These are phyloP conservation scores for Callyntrura guangdongensis DNA, from an alignment of 2,888 invertebrate genomes.

Conservation along the genomic window DNA sequence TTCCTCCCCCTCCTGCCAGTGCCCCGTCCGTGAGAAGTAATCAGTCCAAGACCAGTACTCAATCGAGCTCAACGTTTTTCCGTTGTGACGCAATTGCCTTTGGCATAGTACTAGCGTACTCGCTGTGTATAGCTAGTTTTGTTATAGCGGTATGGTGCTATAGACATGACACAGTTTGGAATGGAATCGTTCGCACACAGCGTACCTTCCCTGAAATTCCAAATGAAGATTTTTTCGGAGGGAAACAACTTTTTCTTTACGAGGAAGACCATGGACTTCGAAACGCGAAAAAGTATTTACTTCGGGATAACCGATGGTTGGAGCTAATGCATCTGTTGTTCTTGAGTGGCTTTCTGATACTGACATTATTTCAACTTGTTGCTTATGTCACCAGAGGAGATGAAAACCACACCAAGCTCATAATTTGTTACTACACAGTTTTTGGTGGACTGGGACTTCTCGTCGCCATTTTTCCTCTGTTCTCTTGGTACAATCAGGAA, in stretches of 20 bases:
- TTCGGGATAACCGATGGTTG: conserved; percentile 57
- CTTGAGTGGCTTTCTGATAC: conserved; percentile 47
- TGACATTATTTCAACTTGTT: conserved; percentile 50
- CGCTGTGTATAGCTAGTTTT: background rate
- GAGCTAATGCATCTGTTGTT: conserved; percentile 52
- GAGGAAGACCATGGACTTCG: conserved; percentile 1
- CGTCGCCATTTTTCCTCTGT: conserved; percentile 42
- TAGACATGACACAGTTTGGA: conserved; percentile 52
- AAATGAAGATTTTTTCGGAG: conserved; percentile 44
- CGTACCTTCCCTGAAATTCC: background rate
- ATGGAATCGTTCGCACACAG: conserved; percentile 7
- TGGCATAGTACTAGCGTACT: background rate
- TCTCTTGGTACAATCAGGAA: conserved; percentile 28
- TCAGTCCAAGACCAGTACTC: background rate
- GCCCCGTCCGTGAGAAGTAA: background rate
- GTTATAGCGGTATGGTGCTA: conserved; percentile 33
- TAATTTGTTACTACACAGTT: conserved; percentile 43
- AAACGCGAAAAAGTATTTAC: conserved; percentile 35
- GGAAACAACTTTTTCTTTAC: conserved; percentile 31
- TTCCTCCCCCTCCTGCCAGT: background rate
- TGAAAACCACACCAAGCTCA: conserved; percentile 32
- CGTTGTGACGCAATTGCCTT: conserved; percentile 15
- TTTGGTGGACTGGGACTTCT: conserved; percentile 51
- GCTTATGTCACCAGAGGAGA: conserved; percentile 56
- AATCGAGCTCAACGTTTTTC: background rate